Base-by-base conservation (phyloP, 1,140 invertebrate genomes). In the Microplitis demolitor region DNA sequence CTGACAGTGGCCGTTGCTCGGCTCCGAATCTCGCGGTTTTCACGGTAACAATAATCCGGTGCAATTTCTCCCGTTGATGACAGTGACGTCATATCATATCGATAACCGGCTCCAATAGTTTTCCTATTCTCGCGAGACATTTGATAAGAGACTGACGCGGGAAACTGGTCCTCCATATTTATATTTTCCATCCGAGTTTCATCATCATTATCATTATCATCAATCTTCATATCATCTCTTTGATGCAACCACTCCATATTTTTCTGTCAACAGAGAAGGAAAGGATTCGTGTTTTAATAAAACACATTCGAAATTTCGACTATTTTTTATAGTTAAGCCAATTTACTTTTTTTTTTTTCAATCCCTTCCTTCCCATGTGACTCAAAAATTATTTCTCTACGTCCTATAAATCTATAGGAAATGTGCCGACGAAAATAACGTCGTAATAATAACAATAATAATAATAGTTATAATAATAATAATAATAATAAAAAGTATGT, bases 241-340 rank as follows among this genome's bases (percentile, higher is more conserved):
- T 81, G 81, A 80, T 82, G 76, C 58, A 82, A 78, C 84, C 83
- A 82, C 82, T 80, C 80, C 79, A 81, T 83, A 84, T 81, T 86
- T 81, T 84, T 91, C 90, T 92, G 90, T 90, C 89, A 91, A 92
- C 90, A 91, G 88, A 90, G 88, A 90, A 90, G 89, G 89, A 90
- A 90, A 90, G 89, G 89, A 90, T 88, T 87, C 88, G 85, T 89
- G 85, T 87, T 45, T 86, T 84, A 83, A 82, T 82, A 75, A 76
- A 78, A 83, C 82, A 84, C 79, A 81, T 81, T 72, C 78, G 77
- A 37, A n/a, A 66, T 37, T 73, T 64, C 58, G 35, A n/a, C 16
- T 77, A 79, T 78, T 71, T 68, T 73, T 74, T 72, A 66, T 35
- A 69, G 35, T 71, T 56, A 58, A 61, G 78, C 60, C 72, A 74